These are phyloP conservation scores for Corythaixoides concolor DNA, from an alignment of 2,113 vertebrate species.

Conservation along the genomic window DNA sequence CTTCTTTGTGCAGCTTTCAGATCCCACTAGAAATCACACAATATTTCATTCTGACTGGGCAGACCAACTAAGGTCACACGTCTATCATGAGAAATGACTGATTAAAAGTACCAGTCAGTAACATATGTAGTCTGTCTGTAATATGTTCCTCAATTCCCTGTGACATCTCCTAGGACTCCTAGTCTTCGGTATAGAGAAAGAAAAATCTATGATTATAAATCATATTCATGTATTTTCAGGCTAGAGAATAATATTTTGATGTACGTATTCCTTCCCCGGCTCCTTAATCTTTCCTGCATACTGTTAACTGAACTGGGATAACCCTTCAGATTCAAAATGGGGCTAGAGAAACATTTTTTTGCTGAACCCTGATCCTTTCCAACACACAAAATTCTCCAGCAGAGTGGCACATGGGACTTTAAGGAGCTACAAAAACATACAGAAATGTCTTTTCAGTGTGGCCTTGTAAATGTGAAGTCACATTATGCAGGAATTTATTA, in stretches of 20 bases:
- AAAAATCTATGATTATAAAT: neutral
- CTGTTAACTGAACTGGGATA: neutral
- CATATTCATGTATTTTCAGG: neutral
- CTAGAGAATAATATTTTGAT: neutral
- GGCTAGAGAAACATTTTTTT: neutral
- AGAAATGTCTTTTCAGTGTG: neutral
- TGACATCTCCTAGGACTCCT: neutral
- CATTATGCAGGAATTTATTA: neutral
- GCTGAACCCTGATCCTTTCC: neutral
- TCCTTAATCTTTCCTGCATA: neutral
- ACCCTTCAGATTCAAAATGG: neutral
- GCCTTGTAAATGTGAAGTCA: neutral
- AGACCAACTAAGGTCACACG: neutral
- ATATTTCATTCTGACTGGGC: neutral
- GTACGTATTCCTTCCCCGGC: neutral
- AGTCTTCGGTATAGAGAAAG: neutral
- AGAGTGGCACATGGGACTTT: neutral
- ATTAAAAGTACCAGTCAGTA: neutral
- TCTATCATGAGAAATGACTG: neutral
- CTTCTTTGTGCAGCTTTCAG: neutral
- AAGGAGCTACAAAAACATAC: neutral
- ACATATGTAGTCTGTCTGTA: neutral
- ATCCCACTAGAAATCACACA: neutral
- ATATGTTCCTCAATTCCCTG: neutral
- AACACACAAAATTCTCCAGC: neutral